Evolutionary conservation across 2,113 vertebrate genomes (phyloP).

Genomic region (Dipodomys ordii): DNA sequence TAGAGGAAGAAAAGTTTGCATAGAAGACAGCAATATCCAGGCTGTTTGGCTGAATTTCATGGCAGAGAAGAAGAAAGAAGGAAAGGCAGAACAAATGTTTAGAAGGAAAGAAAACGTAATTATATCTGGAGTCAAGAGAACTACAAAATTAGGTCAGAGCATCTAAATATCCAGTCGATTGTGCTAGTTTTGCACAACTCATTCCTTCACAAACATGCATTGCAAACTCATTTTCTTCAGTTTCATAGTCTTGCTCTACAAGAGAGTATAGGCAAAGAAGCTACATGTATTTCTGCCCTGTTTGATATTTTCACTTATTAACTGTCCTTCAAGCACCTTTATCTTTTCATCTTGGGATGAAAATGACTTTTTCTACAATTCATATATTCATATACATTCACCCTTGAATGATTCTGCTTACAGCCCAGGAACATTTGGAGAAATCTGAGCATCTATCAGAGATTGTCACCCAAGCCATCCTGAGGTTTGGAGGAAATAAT

Average conservation of each 20-base stretch:
- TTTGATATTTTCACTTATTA: not conserved
- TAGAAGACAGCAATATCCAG: not conserved
- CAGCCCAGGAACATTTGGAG: not conserved
- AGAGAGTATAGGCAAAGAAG: not conserved
- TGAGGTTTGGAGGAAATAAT: not conserved
- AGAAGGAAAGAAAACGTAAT: not conserved
- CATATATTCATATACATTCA: rapidly evolving
- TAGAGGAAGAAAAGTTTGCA: not conserved
- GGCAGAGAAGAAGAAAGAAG: not conserved
- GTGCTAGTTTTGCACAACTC: not conserved
- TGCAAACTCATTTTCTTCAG: not conserved
- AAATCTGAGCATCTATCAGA: rapidly evolving
- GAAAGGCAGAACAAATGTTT: not conserved
- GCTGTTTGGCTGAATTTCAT: not conserved
- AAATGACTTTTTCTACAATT: not conserved
- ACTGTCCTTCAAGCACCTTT: not conserved
- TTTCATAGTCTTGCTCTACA: not conserved
- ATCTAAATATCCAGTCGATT: not conserved
- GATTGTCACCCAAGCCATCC: rapidly evolving
- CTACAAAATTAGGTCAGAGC: not conserved
- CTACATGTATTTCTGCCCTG: rapidly evolving
- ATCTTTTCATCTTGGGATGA: no score
- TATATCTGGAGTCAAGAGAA: not conserved
- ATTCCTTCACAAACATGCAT: not conserved
- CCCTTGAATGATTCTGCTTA: not conserved